These are phyloP conservation scores for Cygnus buccinator DNA, from an alignment of 2,113 vertebrate genomes.

Conservation along the genomic window DNA sequence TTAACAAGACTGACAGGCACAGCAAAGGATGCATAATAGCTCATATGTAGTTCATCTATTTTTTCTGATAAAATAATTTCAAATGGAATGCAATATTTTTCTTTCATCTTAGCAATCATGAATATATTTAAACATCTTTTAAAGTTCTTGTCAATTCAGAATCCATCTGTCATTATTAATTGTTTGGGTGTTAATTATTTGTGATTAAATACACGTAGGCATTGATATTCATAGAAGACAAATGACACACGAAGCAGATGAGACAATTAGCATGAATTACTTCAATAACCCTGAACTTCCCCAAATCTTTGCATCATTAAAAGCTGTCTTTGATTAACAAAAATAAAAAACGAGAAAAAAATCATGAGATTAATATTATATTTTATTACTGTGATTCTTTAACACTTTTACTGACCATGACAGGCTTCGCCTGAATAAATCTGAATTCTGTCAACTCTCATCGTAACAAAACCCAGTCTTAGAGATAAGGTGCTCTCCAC, in stretches of 20 bases:
- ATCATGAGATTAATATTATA: neutral
- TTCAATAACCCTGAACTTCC: neutral
- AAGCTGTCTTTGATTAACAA: conserved; percentile 1
- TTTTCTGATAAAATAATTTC: neutral
- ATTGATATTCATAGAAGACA: conserved; percentile 35
- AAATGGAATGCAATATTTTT: neutral
- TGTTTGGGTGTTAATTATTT: conserved; percentile 49
- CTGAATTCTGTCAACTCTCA: conserved; percentile 71
- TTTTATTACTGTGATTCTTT: conserved; percentile 42
- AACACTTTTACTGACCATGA: conserved; percentile 40
- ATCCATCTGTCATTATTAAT: neutral
- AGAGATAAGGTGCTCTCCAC: conserved; percentile 62
- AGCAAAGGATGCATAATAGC: neutral
- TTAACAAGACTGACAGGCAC: neutral
- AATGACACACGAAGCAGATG: neutral
- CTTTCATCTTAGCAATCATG: neutral
- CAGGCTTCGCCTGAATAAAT: conserved; percentile 62
- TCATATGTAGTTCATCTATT: neutral
- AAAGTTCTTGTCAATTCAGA: neutral
- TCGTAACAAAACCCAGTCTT: conserved; percentile 39
- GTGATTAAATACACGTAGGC: conserved; percentile 29
- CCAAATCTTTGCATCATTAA: conserved; percentile 16
- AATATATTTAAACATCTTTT: neutral
- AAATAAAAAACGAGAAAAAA: neutral
- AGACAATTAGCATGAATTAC: conserved; percentile 53